Conservation (phyloP, 2,888 invertebrate genomes). For the Boloria euphrosyne region DNA sequence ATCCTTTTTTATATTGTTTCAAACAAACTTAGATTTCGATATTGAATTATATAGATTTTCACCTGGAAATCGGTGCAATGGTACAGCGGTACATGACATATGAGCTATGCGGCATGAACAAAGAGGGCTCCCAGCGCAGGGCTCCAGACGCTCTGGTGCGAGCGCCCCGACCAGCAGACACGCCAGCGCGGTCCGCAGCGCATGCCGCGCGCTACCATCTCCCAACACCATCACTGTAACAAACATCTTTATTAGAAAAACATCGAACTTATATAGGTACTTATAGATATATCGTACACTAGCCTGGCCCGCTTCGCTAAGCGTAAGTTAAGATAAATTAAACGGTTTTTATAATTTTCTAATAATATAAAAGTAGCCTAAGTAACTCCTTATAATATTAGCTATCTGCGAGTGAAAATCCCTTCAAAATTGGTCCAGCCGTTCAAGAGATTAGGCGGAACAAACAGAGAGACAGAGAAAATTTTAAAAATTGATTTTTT, state of each 20-base stretch:
- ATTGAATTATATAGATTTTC: conserved; percentile 32
- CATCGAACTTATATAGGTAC: no score
- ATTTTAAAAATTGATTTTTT: no score
- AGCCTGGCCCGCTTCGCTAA: no score
- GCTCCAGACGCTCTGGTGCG: conserved; percentile 75
- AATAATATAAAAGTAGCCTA: no score
- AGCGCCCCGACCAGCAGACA: conserved; percentile 70
- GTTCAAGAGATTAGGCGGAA: no score
- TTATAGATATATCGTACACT: no score
- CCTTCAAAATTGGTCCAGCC: no score
- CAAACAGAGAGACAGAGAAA: no score
- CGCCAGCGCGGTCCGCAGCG: conserved; percentile 70
- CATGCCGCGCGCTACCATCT: conserved; percentile 65
- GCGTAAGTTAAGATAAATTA: no score
- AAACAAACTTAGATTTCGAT: neutral
- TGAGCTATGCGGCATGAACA: conserved; percentile 86
- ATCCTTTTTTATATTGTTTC: neutral
- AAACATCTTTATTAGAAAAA: conserved; percentile 5
- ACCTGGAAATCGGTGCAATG: conserved; percentile 89
- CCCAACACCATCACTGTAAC: conserved; percentile 74
- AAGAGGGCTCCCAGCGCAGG: conserved; percentile 86
- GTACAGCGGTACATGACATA: conserved; percentile 87
- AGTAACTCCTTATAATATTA: no score
- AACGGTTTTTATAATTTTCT: no score
- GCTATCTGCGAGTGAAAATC: no score